phyloP scores from a whole-genome alignment of 2,797 vertebrate genomes.

The Pipistrellus kuhlii region DNA sequence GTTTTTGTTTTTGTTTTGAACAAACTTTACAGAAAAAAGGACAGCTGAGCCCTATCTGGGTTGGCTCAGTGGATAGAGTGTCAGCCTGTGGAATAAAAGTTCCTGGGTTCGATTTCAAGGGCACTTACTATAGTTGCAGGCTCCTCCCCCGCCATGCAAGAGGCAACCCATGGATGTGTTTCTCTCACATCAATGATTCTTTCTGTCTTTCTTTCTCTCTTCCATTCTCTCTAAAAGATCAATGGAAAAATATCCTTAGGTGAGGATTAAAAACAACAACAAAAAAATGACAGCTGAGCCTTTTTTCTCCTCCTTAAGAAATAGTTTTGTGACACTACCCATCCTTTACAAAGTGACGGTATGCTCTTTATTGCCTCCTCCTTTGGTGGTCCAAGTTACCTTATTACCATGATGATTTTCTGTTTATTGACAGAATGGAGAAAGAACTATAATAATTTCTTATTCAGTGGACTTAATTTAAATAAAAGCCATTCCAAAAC shows the following conservation, averaged over 20 bases:
- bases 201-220: too few relatives aligned
- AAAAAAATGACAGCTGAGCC: background rate
- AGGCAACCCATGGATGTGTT: too few relatives aligned
- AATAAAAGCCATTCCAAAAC: constrained; percentile 6
- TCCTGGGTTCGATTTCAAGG: too few relatives aligned
- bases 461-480: constrained; percentile 4
- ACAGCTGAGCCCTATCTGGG: background rate
- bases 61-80: too few relatives aligned
- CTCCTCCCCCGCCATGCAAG: too few relatives aligned
- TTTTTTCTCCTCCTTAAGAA: background rate
- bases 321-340: background rate
- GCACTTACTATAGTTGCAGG: too few relatives aligned
- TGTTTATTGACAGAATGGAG: background rate
- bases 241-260: too few relatives aligned
- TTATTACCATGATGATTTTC: background rate
- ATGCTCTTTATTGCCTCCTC: background rate
- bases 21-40: background rate
- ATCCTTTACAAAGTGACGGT: background rate
- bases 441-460: constrained; percentile 22
- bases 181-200: too few relatives aligned
- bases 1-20: background rate
- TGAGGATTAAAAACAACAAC: too few relatives aligned
- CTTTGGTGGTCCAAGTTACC: background rate
- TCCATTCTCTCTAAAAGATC: too few relatives aligned
- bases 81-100: too few relatives aligned